These are phyloP conservation scores for Larimichthys crocea DNA, from an alignment of 2,113 vertebrate species.

Conservation along the genomic window DNA sequence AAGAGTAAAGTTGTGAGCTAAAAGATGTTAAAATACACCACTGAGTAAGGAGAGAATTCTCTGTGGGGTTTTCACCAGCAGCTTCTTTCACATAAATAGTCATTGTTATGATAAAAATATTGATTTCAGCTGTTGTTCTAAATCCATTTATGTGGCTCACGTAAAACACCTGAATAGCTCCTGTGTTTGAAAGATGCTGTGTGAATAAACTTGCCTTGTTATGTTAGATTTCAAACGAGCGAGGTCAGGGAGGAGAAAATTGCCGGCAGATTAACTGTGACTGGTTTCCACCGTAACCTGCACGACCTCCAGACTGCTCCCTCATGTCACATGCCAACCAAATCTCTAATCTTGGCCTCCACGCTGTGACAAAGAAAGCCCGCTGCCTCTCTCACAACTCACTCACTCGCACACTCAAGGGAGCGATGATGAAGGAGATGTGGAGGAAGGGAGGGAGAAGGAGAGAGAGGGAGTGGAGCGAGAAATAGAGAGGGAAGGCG, in stretches of 20 bases:
- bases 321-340: conserved; percentile 47
- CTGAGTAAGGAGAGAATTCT: not conserved
- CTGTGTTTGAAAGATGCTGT: not conserved
- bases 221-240: not conserved
- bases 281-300: conserved; percentile 57
- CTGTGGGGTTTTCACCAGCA: not conserved
- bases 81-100: not conserved
- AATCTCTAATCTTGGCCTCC: conserved; percentile 72
- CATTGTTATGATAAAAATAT: not conserved
- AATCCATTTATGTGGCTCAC: not conserved
- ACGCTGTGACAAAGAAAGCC: conserved; percentile 60
- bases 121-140: not conserved
- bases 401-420: conserved; percentile 38
- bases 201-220: not conserved
- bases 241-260: conserved; percentile 29
- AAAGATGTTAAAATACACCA: not conserved
- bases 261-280: conserved; percentile 39
- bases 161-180: conserved; percentile 1
- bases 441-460: conserved; percentile 17
- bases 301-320: conserved; percentile 53
- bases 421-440: conserved; percentile 62
- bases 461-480: conserved; percentile 29
- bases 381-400: conserved; percentile 42
- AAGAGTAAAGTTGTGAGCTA: not conserved
- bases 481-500: conserved; percentile 40